Evolutionary conservation across 2,797 vertebrate genomes (phyloP).

Genomic region (Cossypha caffra): DNA sequence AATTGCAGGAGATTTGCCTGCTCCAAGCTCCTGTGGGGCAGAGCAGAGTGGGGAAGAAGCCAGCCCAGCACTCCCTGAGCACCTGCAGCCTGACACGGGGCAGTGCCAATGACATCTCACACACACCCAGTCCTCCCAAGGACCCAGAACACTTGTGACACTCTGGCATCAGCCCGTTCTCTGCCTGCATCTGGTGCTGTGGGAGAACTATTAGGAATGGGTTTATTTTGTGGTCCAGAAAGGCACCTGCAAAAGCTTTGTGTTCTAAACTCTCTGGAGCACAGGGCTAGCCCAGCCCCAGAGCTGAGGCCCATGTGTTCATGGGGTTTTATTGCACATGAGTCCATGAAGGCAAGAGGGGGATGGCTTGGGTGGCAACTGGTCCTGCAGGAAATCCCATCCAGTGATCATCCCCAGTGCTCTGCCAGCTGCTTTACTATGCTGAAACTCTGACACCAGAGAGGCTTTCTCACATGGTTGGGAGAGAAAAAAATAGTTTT

Average conservation of each 20-base stretch:
- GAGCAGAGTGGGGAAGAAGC: not conserved
- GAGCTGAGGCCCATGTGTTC: not conserved
- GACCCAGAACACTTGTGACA: not conserved
- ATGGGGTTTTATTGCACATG: not conserved
- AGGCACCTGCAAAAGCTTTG: not conserved
- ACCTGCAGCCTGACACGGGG: accelerated
- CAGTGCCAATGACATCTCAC: not conserved
- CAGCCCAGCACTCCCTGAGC: not conserved
- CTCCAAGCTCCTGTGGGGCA: not conserved
- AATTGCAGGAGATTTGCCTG: not conserved
- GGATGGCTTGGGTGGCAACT: not conserved
- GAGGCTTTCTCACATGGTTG: conserved; percentile 34
- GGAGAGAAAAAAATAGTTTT: conserved; percentile 77
- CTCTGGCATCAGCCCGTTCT: not conserved
- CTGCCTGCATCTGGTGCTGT: not conserved
- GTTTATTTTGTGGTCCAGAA: not conserved
- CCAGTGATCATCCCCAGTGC: not conserved
- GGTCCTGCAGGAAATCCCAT: not conserved
- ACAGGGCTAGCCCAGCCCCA: not conserved
- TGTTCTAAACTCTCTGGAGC: not conserved
- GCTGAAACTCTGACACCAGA: conserved; percentile 41
- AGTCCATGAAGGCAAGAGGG: not conserved
- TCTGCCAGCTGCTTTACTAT: conserved; percentile 39
- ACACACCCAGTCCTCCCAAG: too few species aligned
- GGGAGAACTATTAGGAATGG: not conserved